Base-by-base conservation (phyloP, 2,113 vertebrate genomes). In the Cettia cetti region DNA sequence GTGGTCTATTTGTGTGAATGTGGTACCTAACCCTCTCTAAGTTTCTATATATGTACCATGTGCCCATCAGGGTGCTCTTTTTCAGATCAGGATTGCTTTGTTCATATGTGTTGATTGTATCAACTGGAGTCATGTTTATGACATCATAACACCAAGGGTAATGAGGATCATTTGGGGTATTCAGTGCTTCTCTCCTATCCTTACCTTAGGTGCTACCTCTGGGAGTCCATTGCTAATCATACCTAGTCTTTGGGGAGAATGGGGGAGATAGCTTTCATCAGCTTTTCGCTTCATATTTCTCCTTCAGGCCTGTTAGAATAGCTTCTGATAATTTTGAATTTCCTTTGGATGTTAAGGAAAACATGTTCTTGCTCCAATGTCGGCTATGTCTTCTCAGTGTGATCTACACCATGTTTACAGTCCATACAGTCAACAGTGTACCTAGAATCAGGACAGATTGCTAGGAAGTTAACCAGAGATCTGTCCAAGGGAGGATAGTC, bases 311-410 rank as follows among this genome's bases (percentile, higher is more conserved):
- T 56, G 42, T 71, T 49, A 64, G 26, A 56, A 49, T 30, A 71
- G 26, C 20, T 71, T 87, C 54, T 63, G 30, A 71, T 35, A 63
- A 26, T 22, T 71, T 63, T 64, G 15, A 35, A 42, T 71, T 79
- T 64, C 35, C 9, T 64, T 56, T 63, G 37, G 35, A 49, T 64
- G 21, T 71, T 42, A 56, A 56, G 11, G 57, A 42, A 64, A 47
- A 26, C 14, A 10, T 40, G 13, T 30, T 63, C 56, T 35, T 79
- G n/a, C 33, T 49, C 16, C 35, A 47, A 0, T 24, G 24, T 53
- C 0, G 0, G 37, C 31, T 68, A 1, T 15, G 8, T 50, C 17
- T 33, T 17, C n/a, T 61, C 47, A 39, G 28, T 22, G 8, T 39
- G 47, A 20, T 54, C 40, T 79, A 26, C 6, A n/a, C n/a, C 20